Conservation (phyloP, 2,797 vertebrate genomes). For the Choloepus didactylus region DNA sequence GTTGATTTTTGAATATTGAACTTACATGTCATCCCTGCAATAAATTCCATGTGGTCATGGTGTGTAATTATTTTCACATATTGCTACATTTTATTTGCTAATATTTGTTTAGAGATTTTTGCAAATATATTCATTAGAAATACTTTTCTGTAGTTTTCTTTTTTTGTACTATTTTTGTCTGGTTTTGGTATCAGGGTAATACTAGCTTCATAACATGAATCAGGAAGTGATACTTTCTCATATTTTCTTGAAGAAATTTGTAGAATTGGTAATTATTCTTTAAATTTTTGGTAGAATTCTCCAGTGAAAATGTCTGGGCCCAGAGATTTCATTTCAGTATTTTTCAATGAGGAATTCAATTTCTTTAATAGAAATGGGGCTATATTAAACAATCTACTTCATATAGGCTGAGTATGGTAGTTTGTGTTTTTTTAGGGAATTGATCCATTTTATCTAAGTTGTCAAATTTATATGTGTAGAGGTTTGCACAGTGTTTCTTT, state of each 20-base stretch:
- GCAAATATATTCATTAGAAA: background rate
- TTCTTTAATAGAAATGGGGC: background rate
- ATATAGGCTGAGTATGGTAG: background rate
- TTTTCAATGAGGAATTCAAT: background rate
- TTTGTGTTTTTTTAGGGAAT: background rate
- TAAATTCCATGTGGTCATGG: background rate
- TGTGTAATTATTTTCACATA: background rate
- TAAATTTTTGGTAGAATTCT: background rate
- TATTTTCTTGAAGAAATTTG: background rate
- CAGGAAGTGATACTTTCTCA: background rate
- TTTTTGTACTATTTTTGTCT: background rate
- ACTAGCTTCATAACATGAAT: background rate
- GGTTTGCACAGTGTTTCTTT: too few species aligned
- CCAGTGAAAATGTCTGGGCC: background rate
- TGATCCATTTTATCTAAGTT: too few species aligned
- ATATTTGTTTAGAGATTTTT: background rate
- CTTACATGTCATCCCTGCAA: background rate
- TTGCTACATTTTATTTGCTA: background rate
- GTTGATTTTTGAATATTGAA: conserved; percentile 1
- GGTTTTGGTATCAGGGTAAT: background rate
- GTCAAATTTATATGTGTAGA: too few species aligned
- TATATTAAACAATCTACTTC: background rate
- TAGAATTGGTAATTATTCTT: background rate
- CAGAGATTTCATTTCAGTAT: background rate
- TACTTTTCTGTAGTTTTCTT: conserved; percentile 9